Percentiles rank a stretch among this genome's conserved stretches.
Conservation (phyloP, 2,113 vertebrate genomes). For the Columba janthina region DNA sequence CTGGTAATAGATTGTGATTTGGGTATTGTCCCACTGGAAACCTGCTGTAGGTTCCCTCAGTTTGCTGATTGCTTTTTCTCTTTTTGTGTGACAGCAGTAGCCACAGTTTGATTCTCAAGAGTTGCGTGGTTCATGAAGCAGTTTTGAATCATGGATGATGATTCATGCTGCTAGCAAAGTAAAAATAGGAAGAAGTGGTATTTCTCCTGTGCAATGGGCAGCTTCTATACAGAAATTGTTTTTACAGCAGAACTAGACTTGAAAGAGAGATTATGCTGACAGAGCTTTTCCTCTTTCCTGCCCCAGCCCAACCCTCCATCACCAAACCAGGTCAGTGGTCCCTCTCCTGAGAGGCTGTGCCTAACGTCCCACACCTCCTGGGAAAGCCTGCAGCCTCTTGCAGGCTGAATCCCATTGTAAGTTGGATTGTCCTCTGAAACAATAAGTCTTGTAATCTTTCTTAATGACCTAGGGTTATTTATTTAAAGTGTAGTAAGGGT, state of each 20-base stretch:
- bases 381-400: background rate
- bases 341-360: background rate
- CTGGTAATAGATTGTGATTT: background rate
- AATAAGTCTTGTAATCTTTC: accelerated
- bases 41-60: background rate
- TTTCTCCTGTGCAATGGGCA: background rate
- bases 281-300: background rate
- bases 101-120: background rate
- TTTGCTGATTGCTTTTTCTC: background rate
- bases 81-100: background rate
- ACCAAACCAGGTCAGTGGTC: background rate
- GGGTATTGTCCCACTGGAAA: background rate
- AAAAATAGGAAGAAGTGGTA: background rate
- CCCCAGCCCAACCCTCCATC: background rate
- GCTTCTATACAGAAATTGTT: background rate
- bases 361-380: background rate
- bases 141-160: background rate
- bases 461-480: background rate
- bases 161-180: background rate
- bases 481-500: background rate
- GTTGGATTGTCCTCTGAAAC: background rate
- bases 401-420: background rate
- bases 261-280: background rate
- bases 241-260: background rate
- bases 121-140: background rate